Conservation (phyloP, 2,797 vertebrate species). For the Muraenolepis orangiensis region DNA sequence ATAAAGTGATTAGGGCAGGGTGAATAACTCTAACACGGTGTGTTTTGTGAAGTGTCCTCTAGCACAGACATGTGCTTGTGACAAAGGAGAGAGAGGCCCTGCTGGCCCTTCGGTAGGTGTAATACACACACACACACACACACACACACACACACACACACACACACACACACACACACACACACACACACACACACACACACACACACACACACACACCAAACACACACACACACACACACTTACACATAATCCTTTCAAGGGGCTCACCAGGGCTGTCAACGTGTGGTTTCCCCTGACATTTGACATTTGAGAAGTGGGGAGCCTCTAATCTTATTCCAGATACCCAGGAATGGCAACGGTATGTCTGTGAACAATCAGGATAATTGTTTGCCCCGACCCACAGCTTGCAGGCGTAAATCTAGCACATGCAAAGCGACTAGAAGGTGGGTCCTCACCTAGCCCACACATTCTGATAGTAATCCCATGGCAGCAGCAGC, state of each 20-base stretch:
- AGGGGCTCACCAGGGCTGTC: too few species aligned
- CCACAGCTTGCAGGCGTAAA: constrained; percentile 35
- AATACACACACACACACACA: too few species aligned
- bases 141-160: too few species aligned
- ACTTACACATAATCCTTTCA: background rate
- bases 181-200: constrained; percentile 27
- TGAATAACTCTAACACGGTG: constrained; percentile 25
- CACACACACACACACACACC: background rate
- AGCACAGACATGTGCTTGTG: constrained; percentile 79
- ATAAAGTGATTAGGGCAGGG: constrained; percentile 1
- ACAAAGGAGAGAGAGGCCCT: constrained; percentile 85
- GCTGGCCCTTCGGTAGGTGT: constrained; percentile 82
- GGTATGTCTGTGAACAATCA: constrained; percentile 6
- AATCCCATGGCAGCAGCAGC: constrained; percentile 44
- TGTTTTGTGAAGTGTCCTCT: constrained; percentile 79
- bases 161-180: too few species aligned
- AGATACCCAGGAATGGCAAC: constrained; percentile 39
- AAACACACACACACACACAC: background rate
- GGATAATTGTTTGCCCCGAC: constrained; percentile 47
- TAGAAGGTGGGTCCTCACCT: constrained; percentile 28
- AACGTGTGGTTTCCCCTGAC: constrained; percentile 21
- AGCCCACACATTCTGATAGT: constrained; percentile 29
- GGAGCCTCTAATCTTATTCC: constrained; percentile 18
- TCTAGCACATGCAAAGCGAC: constrained; percentile 12
- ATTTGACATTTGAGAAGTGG: constrained; percentile 10